phyloP scores from a whole-genome alignment of 2,797 vertebrate species.

The Sebastes oblongus region DNA sequence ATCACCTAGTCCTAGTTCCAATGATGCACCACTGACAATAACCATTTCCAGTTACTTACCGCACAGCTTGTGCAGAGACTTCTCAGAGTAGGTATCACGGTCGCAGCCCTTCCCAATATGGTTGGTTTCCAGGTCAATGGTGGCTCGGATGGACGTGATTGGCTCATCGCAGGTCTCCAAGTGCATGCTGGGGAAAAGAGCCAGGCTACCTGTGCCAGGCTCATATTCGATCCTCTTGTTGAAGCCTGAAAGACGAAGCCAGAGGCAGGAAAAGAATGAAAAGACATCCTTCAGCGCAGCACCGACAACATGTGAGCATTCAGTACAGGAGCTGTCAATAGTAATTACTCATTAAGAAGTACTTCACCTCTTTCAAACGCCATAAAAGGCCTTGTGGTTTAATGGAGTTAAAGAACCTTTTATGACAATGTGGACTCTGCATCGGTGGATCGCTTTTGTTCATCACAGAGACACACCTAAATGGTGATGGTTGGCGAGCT shows the following conservation, averaged over 20 bases:
- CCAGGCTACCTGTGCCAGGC: slow-evolving; percentile 92
- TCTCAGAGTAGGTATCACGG: slow-evolving; percentile 97
- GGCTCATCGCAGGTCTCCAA: slow-evolving; percentile 95
- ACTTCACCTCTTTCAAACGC: not conserved
- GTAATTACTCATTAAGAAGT: slow-evolving; percentile 32
- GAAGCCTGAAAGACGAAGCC: slow-evolving; percentile 84
- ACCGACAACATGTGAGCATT: slow-evolving; percentile 6
- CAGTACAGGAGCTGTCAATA: slow-evolving; percentile 13
- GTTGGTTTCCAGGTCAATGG: slow-evolving; percentile 91
- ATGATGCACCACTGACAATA: not conserved
- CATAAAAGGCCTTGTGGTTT: slow-evolving; percentile 19
- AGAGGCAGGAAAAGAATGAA: slow-evolving; percentile 1
- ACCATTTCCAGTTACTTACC: slow-evolving; percentile 77
- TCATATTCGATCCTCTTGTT: slow-evolving; percentile 96
- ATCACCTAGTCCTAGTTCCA: not conserved
- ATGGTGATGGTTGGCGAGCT: not conserved
- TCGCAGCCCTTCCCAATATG: slow-evolving; percentile 99
- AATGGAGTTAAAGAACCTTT: slow-evolving; percentile 17
- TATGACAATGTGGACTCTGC: slow-evolving; percentile 8
- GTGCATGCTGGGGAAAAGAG: slow-evolving; percentile 92
- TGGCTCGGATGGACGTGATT: slow-evolving; percentile 89
- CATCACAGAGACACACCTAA: slow-evolving; percentile 31
- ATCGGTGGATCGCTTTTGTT: not conserved
- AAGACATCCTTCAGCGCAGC: slow-evolving; percentile 25
- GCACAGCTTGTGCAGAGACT: slow-evolving; percentile 95